phyloP scores from a whole-genome alignment of 2,797 vertebrate species.

The Scolopax rusticola region DNA sequence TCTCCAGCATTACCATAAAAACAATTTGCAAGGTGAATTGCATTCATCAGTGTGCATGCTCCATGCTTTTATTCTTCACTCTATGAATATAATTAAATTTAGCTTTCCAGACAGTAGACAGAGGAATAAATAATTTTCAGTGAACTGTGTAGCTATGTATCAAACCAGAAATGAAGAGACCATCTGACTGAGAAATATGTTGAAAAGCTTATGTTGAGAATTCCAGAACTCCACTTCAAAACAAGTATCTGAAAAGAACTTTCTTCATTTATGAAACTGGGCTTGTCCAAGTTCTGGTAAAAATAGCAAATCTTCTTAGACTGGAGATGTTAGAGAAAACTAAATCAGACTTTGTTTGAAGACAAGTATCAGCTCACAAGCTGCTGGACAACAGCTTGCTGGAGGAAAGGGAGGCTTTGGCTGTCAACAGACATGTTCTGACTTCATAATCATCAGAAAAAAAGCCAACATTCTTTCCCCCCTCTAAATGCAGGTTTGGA shows the following conservation, averaged over 20 bases:
- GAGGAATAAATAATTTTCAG: conserved; percentile 43
- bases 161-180: conserved; percentile 21
- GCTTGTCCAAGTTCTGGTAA: conserved; percentile 10
- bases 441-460: neutral
- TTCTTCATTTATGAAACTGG: neutral
- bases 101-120: neutral
- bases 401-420: neutral
- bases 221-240: conserved; percentile 24
- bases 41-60: neutral
- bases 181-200: neutral
- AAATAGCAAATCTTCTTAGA: conserved; percentile 18
- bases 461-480: neutral
- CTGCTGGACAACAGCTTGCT: neutral
- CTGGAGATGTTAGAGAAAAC: neutral
- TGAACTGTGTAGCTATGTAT: neutral
- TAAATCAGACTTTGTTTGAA: neutral
- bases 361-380: neutral
- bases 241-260: conserved; percentile 11
- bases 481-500: neutral
- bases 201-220: neutral
- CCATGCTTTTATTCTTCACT: conserved; percentile 15
- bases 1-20: conserved; percentile 52
- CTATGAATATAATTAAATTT: conserved; percentile 50
- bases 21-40: conserved; percentile 38
- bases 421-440: neutral